phyloP scores from a whole-genome alignment of 1,140 invertebrate species.

The Mizuhopecten yessoensis region DNA sequence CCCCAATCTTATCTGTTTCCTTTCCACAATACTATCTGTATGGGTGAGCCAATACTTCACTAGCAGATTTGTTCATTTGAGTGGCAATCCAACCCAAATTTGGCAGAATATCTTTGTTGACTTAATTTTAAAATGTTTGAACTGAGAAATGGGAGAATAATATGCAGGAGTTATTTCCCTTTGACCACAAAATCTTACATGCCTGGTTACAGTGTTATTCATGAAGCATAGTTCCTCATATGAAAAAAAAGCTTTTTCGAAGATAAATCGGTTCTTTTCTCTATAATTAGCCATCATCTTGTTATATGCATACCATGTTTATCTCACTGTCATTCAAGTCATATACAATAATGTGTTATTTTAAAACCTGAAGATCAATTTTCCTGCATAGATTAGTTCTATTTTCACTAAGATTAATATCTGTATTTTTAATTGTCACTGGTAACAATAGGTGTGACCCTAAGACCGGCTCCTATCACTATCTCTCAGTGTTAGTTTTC shows the following conservation, averaged over 20 bases:
- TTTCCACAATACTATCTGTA: conserved; percentile 18
- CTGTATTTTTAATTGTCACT: not conserved
- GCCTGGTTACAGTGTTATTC: not conserved
- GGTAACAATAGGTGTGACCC: conserved; percentile 22
- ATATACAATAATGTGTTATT: not conserved
- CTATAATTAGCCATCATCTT: not conserved
- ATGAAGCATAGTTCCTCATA: too few species aligned
- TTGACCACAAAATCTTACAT: not conserved
- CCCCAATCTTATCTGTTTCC: not conserved
- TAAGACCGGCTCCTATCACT: not conserved
- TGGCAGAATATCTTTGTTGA: conserved; percentile 28
- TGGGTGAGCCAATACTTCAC: not conserved
- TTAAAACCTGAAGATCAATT: not conserved
- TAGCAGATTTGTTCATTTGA: not conserved
- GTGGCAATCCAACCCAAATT: not conserved
- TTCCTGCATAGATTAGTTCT: not conserved
- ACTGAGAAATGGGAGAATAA: not conserved
- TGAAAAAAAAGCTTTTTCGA: not conserved
- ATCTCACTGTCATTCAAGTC: not conserved
- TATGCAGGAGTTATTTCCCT: not conserved
- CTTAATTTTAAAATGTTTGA: conserved; percentile 27
- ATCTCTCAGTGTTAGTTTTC: not conserved
- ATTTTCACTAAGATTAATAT: not conserved
- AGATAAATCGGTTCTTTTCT: not conserved
- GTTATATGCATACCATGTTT: not conserved